Conservation (phyloP, 2,797 vertebrate species). For the Myotis myotis region DNA sequence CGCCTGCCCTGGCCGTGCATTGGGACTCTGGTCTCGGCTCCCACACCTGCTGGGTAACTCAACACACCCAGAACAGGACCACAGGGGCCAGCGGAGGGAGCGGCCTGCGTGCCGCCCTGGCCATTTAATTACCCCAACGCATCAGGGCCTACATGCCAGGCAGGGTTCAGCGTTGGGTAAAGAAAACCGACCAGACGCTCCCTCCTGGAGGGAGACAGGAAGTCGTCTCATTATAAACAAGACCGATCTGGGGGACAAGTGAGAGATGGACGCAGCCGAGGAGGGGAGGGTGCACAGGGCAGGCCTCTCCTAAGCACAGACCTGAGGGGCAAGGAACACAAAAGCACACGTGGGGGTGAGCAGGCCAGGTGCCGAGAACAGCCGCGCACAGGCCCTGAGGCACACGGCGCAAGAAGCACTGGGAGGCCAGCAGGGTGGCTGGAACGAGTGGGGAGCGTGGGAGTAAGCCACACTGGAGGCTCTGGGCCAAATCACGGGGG, state of each 20-base stretch:
- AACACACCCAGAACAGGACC: not conserved
- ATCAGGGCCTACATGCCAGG: not conserved
- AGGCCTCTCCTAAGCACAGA: not conserved
- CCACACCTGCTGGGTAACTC: not conserved
- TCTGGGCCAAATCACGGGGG: not conserved
- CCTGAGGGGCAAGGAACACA: not conserved
- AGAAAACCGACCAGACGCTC: not conserved
- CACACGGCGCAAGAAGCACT: not conserved
- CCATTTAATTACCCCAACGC: not conserved
- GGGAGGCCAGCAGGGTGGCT: not conserved
- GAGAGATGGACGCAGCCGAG: not conserved
- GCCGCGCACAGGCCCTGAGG: not conserved
- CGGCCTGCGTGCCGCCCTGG: not conserved
- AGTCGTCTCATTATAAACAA: not conserved
- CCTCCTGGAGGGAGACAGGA: not conserved
- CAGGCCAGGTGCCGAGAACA: not conserved
- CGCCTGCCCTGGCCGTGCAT: accelerated
- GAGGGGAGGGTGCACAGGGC: not conserved
- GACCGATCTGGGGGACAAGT: accelerated
- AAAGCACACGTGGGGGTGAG: not conserved
- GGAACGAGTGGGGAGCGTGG: too few species aligned
- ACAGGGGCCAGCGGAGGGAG: not conserved
- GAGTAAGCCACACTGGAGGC: not conserved
- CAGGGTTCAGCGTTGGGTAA: not conserved
- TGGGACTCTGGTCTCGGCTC: not conserved